Percentiles rank a stretch among this genome's conserved stretches.
These are phyloP conservation scores for Brachymystax lenok DNA, from an alignment of 2,797 vertebrate genomes.

Conservation along the genomic window DNA sequence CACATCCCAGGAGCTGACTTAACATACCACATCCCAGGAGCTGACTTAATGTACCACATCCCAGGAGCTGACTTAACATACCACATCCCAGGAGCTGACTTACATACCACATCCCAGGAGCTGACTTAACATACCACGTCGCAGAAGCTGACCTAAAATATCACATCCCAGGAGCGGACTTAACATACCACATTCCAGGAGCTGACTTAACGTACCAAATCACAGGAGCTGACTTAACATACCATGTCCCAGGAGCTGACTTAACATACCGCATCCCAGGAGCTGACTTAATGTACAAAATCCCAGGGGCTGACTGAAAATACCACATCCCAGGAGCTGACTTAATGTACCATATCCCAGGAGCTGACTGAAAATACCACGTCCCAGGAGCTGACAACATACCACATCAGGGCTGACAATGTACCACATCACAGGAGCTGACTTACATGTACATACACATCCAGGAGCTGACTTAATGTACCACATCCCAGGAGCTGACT, in stretches of 20 bases:
- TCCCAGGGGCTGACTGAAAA: too few species aligned
- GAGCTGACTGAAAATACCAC: conserved; percentile 18
- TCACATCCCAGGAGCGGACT: conserved; percentile 31
- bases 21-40: not conserved
- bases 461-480: conserved; percentile 23
- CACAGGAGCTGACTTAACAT: too few species aligned
- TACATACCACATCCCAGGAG: too few species aligned
- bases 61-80: conserved; percentile 24
- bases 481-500: too few species aligned
- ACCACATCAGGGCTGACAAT: too few species aligned
- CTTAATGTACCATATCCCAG: too few species aligned
- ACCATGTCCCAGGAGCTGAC: conserved; percentile 32
- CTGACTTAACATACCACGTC: not conserved
- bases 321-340: too few species aligned
- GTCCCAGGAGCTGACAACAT: conserved; percentile 25
- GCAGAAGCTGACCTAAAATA: too few species aligned
- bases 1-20: conserved; percentile 29
- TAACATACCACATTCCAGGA: conserved; percentile 15
- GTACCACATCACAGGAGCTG: conserved; percentile 34
- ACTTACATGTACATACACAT: too few species aligned
- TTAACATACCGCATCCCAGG: conserved; percentile 5
- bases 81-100: too few species aligned
- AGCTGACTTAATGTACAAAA: conserved; percentile 26
- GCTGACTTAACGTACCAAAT: not conserved
- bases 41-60: too few species aligned